Evolutionary conservation across 2,797 vertebrate species (phyloP).

Genomic region (Lagodon rhomboides): DNA sequence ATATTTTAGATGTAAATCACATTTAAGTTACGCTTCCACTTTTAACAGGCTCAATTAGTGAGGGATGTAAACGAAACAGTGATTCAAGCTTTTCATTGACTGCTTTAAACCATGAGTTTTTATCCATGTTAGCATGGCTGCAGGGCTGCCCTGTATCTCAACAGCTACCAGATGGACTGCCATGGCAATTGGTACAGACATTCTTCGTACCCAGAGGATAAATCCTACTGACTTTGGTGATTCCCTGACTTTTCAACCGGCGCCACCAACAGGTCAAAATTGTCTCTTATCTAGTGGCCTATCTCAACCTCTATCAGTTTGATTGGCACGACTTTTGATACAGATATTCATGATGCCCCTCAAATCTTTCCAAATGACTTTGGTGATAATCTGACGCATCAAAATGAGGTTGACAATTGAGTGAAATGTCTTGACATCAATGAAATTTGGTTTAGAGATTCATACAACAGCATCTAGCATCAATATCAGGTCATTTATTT

Average conservation of each 20-base stretch:
- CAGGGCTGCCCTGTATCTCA: neutral
- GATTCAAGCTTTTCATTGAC: slow-evolving; percentile 44
- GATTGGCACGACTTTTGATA: neutral
- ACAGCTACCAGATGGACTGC: neutral
- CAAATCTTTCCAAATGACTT: neutral
- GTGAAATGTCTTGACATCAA: too few species aligned
- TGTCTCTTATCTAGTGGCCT: neutral
- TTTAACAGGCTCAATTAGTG: slow-evolving; percentile 38
- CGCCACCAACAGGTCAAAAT: neutral
- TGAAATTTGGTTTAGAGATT: too few species aligned
- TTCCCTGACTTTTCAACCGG: neutral
- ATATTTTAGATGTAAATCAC: slow-evolving; percentile 56
- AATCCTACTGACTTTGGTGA: neutral
- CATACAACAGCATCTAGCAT: too few species aligned
- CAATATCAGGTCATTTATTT: neutral
- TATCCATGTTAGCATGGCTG: neutral
- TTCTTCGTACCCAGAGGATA: neutral
- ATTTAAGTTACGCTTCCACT: slow-evolving; percentile 46
- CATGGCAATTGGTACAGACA: neutral
- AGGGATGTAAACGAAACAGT: slow-evolving; percentile 48
- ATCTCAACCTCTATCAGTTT: neutral
- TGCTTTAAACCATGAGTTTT: slow-evolving; percentile 19
- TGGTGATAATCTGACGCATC: neutral
- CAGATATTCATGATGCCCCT: too few species aligned
- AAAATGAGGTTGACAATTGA: neutral